Base-by-base conservation (phyloP, 2,888 invertebrate species). In the Hesperia comma region DNA sequence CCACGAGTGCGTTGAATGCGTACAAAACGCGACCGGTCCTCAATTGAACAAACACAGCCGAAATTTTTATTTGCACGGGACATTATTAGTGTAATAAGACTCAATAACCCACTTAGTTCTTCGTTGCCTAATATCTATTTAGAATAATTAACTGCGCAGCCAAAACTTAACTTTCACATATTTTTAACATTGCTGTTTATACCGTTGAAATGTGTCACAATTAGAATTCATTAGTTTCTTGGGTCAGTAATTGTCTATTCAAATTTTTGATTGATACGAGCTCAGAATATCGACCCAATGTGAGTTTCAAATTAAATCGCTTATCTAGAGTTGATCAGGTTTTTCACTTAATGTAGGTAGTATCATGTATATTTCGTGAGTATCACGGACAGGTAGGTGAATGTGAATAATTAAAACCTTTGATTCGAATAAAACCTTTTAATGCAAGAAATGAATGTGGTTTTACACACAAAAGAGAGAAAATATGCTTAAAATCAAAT, bases 21-120 rank as follows among this genome's bases (percentile, higher is more conserved):
- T 77, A 79, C 77, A 77, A 79, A 46, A 46, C 17, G 73, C 17
- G 73, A 78, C 73, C 74, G 75, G 73, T 75, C 76, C 72, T 81
- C 84, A 85, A 82, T 84, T 82, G 82, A 80, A 78, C 80, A 83
- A 86, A 84, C 76, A 77, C 71, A 70, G 67, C 73, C 74, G 70
- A 69, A 76, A 72, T 74, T 74, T 75, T 71, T 80, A 74, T 82
- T 82, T 79, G 72, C 73, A 43, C 17, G 26, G 51, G 14, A 17
- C 33, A 58, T 41, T 64, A 64, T 64, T 58, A 49, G 37, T 57
- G 49, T 57, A 64, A 63, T 56, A 63, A 63, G 54, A n/a, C 62
- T 43, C 51, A 51, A 51, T 63, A 63, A 21, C 63, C 63, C 51
- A 63, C 57, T 63, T 63, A 21, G 21, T 8, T 37, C 40, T 63